Evolutionary conservation across 2,113 vertebrate genomes (phyloP).

Genomic region (Megaceryle torquata): DNA sequence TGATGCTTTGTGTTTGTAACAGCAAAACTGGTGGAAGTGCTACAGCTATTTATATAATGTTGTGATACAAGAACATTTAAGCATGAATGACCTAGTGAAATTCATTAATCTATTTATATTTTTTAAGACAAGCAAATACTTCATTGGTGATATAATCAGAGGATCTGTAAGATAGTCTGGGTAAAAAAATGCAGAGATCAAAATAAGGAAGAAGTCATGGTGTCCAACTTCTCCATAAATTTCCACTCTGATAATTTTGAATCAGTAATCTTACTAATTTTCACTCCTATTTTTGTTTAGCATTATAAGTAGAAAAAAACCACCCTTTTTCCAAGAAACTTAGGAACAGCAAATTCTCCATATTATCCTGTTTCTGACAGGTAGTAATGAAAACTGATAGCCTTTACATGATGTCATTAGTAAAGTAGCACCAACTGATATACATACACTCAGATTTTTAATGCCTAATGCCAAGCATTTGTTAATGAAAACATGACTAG

Average conservation of each 20-base stretch:
- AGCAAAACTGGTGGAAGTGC: not conserved
- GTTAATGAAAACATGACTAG: not conserved
- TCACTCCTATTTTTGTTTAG: not conserved
- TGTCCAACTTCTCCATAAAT: not conserved
- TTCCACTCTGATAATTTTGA: not conserved
- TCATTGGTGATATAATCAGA: not conserved
- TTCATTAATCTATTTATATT: not conserved
- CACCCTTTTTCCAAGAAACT: not conserved
- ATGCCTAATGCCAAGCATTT: not conserved
- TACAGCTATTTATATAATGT: not conserved
- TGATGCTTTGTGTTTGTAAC: not conserved
- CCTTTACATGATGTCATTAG: not conserved
- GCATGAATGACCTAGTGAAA: not conserved
- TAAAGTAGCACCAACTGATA: not conserved
- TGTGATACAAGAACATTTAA: not conserved
- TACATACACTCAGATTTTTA: not conserved
- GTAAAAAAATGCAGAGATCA: not conserved
- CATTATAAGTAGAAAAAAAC: not conserved
- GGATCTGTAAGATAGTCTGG: not conserved
- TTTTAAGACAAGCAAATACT: not conserved
- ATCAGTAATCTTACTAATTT: not conserved
- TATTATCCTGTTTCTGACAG: not conserved
- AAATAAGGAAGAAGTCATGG: not conserved
- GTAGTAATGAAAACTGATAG: not conserved
- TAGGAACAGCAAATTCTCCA: not conserved